Evolutionary conservation across 2,113 vertebrate species (phyloP).

Genomic region (Sisor rabdophorus): DNA sequence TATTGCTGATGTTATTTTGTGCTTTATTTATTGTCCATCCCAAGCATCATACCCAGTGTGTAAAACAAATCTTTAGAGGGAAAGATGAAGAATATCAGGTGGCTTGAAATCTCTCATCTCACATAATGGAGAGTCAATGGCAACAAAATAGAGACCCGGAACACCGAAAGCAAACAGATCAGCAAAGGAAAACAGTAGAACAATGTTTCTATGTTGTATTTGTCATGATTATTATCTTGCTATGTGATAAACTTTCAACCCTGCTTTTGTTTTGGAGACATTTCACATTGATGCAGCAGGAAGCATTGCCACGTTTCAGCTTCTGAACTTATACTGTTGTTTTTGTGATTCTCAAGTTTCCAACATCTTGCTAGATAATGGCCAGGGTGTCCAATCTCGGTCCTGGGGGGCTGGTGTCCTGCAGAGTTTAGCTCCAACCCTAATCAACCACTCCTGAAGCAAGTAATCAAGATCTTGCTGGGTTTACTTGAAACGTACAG

Average conservation of each 20-base stretch:
- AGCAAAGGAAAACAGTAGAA: background rate
- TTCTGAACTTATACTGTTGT: background rate
- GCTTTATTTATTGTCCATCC: slow-evolving; percentile 66
- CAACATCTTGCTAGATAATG: too few relatives aligned
- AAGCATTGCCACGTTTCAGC: background rate
- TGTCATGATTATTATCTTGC: background rate
- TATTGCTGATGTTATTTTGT: slow-evolving; percentile 38
- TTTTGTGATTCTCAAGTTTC: too few relatives aligned
- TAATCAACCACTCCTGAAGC: too few relatives aligned
- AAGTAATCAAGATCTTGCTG: too few relatives aligned
- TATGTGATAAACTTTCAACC: background rate
- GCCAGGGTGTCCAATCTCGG: too few relatives aligned
- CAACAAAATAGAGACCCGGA: slow-evolving; percentile 33
- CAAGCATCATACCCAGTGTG: slow-evolving; percentile 59
- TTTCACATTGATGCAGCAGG: background rate
- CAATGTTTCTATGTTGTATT: background rate
- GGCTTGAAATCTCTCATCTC: slow-evolving; percentile 70
- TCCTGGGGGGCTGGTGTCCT: too few relatives aligned
- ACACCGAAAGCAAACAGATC: background rate
- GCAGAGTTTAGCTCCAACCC: too few relatives aligned
- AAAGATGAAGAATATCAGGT: slow-evolving; percentile 73
- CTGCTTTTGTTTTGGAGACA: background rate
- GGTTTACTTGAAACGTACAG: too few relatives aligned
- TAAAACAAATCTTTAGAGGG: slow-evolving; percentile 68
- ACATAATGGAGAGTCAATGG: slow-evolving; percentile 53